phyloP scores from a whole-genome alignment of 2,113 vertebrate species.

The Lampris incognitus region DNA sequence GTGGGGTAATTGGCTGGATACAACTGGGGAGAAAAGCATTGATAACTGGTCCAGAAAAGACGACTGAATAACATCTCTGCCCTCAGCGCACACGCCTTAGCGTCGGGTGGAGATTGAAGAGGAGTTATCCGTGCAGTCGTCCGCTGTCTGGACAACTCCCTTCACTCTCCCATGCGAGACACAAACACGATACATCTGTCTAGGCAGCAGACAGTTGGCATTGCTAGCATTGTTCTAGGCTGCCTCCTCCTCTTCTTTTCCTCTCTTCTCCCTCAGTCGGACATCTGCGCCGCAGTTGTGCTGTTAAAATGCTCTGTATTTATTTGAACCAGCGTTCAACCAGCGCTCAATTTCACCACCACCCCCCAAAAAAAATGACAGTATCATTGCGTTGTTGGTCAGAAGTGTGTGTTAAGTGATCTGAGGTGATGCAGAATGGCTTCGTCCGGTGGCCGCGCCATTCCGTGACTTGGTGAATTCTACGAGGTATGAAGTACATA shows the following conservation, averaged over 20 bases:
- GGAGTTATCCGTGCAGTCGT: background rate
- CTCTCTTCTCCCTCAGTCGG: slow-evolving; percentile 35
- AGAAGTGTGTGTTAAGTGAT: slow-evolving; percentile 23
- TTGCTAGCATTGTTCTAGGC: slow-evolving; percentile 54
- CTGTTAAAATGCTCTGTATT: slow-evolving; percentile 5
- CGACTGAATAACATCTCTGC: background rate
- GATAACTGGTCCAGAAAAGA: background rate
- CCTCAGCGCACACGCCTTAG: background rate
- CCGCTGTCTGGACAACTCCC: slow-evolving; percentile 15
- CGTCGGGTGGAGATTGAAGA: background rate
- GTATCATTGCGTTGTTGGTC: background rate
- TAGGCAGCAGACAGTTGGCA: slow-evolving; percentile 55
- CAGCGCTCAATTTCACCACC: too few species aligned
- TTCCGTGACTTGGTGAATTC: background rate
- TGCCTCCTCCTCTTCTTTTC: slow-evolving; percentile 33
- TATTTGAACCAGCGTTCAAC: background rate
- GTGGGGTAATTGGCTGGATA: too few species aligned
- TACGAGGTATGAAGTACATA: slow-evolving; percentile 9
- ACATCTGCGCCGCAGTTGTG: slow-evolving; percentile 76
- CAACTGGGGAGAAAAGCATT: too few species aligned
- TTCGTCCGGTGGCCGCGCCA: background rate
- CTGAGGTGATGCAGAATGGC: slow-evolving; percentile 2
- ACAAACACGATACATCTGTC: slow-evolving; percentile 55
- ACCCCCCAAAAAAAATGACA: background rate
- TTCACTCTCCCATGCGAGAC: slow-evolving; percentile 39